phyloP scores from a whole-genome alignment of 2,113 vertebrate genomes.

The Vombatus ursinus region DNA sequence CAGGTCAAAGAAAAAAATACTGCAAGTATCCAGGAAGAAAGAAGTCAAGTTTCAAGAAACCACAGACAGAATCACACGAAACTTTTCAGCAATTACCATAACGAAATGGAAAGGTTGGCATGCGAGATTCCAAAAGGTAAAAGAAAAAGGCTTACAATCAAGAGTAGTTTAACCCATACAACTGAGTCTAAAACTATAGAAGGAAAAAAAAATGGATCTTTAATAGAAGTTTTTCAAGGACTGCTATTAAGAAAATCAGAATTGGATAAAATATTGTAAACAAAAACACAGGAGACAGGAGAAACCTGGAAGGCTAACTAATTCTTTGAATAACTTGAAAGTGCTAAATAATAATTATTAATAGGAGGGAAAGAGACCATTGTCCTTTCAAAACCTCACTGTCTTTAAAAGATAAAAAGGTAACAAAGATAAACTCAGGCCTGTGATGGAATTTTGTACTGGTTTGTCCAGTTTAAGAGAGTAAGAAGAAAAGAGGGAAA shows the following conservation, averaged over 20 bases:
- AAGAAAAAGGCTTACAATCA: not conserved
- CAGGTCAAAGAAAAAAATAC: not conserved
- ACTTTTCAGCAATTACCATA: not conserved
- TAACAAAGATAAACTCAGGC: not conserved
- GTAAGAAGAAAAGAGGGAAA: not conserved
- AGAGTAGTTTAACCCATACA: not conserved
- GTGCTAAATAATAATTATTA: not conserved
- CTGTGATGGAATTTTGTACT: not conserved
- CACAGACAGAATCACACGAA: not conserved
- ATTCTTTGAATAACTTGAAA: not conserved
- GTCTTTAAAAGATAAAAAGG: not conserved
- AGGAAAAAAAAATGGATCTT: not conserved
- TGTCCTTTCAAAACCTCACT: not conserved
- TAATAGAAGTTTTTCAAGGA: not conserved
- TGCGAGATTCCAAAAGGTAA: not conserved
- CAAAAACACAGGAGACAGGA: not conserved
- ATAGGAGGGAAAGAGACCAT: not conserved
- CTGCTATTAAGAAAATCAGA: not conserved
- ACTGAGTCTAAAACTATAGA: not conserved
- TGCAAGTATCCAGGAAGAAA: not conserved
- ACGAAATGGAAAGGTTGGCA: not conserved
- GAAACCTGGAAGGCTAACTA: not conserved
- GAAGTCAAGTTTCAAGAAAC: not conserved
- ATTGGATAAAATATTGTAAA: not conserved
- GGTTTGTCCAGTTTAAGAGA: not conserved